Conservation (phyloP, 1,140 invertebrate genomes). For the Ephestia elutella region DNA sequence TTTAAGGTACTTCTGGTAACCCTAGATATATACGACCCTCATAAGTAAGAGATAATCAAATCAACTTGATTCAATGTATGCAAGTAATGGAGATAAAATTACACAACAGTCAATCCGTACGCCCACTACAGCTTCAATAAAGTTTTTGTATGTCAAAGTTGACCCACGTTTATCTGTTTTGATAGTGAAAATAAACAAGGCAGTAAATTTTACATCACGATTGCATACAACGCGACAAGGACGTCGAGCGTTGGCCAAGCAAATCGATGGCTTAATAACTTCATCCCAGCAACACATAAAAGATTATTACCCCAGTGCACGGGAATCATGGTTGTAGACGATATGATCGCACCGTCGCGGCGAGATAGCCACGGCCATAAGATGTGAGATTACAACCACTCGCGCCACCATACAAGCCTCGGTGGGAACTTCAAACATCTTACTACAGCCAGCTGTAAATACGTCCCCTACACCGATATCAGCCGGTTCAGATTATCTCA, state of each 20-base stretch:
- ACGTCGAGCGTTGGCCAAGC: slow-evolving; percentile 1
- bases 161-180: neutral
- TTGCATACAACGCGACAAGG: neutral
- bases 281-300: slow-evolving; percentile 29
- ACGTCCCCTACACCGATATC: slow-evolving; percentile 32
- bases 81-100: neutral
- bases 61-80: neutral
- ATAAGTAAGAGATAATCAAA: neutral
- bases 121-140: neutral
- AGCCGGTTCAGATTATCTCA: slow-evolving; percentile 37
- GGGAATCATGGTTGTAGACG: slow-evolving; percentile 27
- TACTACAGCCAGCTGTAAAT: slow-evolving; percentile 39
- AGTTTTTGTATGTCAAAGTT: slow-evolving; percentile 1
- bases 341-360: slow-evolving; percentile 27
- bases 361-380: slow-evolving; percentile 26
- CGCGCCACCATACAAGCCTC: slow-evolving; percentile 23
- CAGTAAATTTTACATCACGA: neutral
- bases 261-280: slow-evolving; percentile 30
- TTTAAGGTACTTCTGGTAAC: too few relatives aligned
- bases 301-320: slow-evolving; percentile 30
- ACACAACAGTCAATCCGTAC: neutral
- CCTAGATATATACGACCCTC: neutral
- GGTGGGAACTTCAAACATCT: slow-evolving; percentile 54
- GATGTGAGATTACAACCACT: slow-evolving; percentile 37
- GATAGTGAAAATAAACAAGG: neutral